Base-by-base conservation (phyloP, 1,140 invertebrate genomes). In the Anastrepha ludens region DNA sequence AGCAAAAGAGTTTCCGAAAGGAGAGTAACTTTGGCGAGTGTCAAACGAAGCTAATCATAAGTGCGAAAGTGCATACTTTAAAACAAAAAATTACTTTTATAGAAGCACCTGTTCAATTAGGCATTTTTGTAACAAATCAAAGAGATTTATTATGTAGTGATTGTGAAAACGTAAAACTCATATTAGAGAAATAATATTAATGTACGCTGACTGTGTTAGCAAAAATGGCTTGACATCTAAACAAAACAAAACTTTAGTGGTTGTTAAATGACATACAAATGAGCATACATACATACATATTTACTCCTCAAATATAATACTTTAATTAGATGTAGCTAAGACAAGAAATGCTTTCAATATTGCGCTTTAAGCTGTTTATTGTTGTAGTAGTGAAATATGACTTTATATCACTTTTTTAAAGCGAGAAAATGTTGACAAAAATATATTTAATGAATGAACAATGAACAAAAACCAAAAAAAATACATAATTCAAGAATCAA, bases 251-350 rank as follows among this genome's bases (percentile, higher is more conserved):
- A 74, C 41, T 67, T 67, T 67, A 67, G 41, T 74, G 67, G 67
- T 74, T 74, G 67, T 74, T 74, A 70, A 70, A 55, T 55, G 50
- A 55, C 11, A 55, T 55, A 11, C 6, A 3, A 70, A 62, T 17
- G 15, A 15, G 44, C 67, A 70, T 74, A 74, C 17, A 74, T 17
- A 74, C 67, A 74, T 17, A 47, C 41, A 74, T n/a, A 74, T 74
- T 74, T 44, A 74, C 67, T 15, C 13, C 7, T 44, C 11, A 41
- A 41, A 29, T 29, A 29, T 29, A 44, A 41, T 74, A 74, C 13
- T n/a, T 74, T 74, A 74, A 74, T 74, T 74, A 74, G 41, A 7
- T 39, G 39, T 74, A 74, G 67, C 41, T 74, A 47, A 6, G 11
- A 55, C 6, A 11, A 8, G 50, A 11, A 55, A 55, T 55, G 50